Evolutionary conservation across 2,113 vertebrate species (phyloP).

Genomic region (Oreocharis arfaki): DNA sequence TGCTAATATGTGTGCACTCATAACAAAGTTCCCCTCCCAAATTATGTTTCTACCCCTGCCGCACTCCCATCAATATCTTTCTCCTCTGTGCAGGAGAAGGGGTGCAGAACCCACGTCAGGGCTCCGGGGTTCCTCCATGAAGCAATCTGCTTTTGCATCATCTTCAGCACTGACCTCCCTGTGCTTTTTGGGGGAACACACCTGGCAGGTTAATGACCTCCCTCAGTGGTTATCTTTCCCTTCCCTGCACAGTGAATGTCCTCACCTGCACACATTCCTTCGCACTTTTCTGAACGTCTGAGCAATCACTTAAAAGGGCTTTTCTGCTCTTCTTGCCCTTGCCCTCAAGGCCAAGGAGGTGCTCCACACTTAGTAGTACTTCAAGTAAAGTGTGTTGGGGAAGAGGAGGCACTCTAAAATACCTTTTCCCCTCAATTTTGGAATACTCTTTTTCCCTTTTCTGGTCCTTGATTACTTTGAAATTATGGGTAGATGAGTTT

Average conservation of each 20-base stretch:
- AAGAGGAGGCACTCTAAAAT: neutral
- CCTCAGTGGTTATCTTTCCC: neutral
- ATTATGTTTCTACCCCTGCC: neutral
- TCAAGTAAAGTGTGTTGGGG: no score
- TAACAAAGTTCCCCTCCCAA: neutral
- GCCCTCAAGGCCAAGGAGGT: neutral
- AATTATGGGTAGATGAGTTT: neutral
- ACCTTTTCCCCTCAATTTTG: rapidly evolving
- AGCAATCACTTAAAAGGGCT: neutral
- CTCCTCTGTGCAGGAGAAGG: neutral
- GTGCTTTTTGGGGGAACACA: neutral
- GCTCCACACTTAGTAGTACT: neutral
- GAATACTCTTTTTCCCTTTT: neutral
- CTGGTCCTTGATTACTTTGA: neutral
- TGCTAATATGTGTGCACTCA: rapidly evolving
- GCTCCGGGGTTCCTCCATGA: rapidly evolving
- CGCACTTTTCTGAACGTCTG: neutral
- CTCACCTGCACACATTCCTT: neutral
- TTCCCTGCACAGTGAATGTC: neutral
- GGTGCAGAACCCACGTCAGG: neutral
- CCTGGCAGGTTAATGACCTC: neutral
- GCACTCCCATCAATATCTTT: rapidly evolving
- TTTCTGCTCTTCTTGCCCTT: neutral
- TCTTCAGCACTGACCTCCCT: neutral
- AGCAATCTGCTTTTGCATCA: no score